Base-by-base conservation (phyloP, 2,797 vertebrate species). In the Pseudochaenichthys georgianus region DNA sequence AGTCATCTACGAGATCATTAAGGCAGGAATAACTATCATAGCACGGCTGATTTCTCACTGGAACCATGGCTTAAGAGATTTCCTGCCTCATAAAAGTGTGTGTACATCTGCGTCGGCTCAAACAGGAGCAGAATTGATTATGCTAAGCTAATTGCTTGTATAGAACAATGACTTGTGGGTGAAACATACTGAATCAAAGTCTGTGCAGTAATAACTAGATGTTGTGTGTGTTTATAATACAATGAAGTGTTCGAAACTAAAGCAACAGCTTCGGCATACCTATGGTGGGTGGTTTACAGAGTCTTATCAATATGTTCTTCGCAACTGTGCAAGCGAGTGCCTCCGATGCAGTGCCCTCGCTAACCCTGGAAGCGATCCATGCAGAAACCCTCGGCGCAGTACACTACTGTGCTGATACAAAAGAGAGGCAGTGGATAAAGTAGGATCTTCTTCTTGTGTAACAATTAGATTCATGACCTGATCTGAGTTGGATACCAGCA, bases 261-360 rank as follows among this genome's bases (percentile, higher is more conserved):
- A 64, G 19, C 46, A 28, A 46, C 19, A 62, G 61, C 62, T 69
- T 73, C 34, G 3, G 9, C 8, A 70, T 64, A 55, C 58, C 54
- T 51, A n/a, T 17, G 23, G 63, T 75, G 69, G 57, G 65, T 64
- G 77, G 58, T 48, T 82, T 59, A 66, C 16, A 61, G 59, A 69
- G 46, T 52, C 68, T 12, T 82, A 86, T 87, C 82, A 77, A 88
- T 88, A 82, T 58, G 34, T 82, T 67, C 31, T 63, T 78, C 1
- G 34, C 62, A 53, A 66, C 60, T 53, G 62, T 70, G 31, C 46
- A 41, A 69, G 52, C 47, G 34, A 41, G 53, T n/a, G 50, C 70
- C 81, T 77, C 54, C 42, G 68, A 73, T 69, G 65, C 71, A 57
- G 61, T 58, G 81, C 70, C 76, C 87, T 84, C 77, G 57, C 54